These are phyloP conservation scores for Cyanoliseus patagonus DNA, from an alignment of 2,113 vertebrate species.

Conservation along the genomic window DNA sequence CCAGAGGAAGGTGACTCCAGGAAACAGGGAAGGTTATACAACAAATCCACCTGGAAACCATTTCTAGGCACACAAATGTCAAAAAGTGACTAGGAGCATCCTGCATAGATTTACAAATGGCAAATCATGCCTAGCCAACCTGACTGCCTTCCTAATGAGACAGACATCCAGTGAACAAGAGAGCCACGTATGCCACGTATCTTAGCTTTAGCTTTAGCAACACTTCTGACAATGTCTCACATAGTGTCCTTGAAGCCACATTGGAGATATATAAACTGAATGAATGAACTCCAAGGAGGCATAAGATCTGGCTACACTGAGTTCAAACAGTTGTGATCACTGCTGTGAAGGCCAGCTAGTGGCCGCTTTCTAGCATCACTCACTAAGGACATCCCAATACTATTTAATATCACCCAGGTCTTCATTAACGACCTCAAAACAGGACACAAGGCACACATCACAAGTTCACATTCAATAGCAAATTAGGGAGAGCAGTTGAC, in stretches of 20 bases:
- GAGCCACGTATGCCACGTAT: rapidly evolving
- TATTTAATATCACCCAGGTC: not conserved
- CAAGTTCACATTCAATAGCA: not conserved
- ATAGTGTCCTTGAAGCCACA: not conserved
- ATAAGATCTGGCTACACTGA: not conserved
- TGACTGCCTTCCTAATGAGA: not conserved
- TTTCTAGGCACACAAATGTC: not conserved
- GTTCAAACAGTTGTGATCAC: not conserved
- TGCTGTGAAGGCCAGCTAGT: not conserved
- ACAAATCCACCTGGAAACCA: not conserved
- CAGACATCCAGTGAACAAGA: not conserved
- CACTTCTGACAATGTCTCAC: not conserved
- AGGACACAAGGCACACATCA: rapidly evolving
- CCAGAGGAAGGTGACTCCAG: not conserved
- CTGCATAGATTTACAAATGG: not conserved
- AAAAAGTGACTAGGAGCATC: not conserved
- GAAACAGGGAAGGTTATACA: not conserved
- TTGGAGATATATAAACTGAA: rapidly evolving
- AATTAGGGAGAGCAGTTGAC: not conserved
- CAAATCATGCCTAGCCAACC: not conserved
- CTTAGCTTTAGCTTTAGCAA: not conserved
- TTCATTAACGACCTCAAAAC: not conserved
- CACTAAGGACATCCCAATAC: not conserved
- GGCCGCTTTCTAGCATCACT: not conserved
- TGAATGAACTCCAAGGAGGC: not conserved